Percentiles rank a stretch among this genome's conserved stretches.
Conservation (phyloP, 1,140 invertebrate genomes). For the Bombus sylvicola region DNA sequence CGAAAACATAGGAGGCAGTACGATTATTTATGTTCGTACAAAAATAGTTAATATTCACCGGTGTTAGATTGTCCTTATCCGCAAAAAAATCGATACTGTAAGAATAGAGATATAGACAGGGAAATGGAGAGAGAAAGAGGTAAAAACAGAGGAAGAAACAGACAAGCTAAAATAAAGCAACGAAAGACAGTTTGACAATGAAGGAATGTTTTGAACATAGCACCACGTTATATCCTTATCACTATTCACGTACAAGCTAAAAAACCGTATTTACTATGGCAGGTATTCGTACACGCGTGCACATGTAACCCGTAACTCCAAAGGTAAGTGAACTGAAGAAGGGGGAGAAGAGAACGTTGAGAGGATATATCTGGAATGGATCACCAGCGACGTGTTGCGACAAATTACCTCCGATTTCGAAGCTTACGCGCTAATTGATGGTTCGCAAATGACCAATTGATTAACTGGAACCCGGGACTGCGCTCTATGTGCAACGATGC, state of each 20-base stretch:
- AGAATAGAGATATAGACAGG: neutral
- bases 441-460: constrained; percentile 46
- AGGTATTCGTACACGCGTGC: constrained; percentile 43
- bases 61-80: neutral
- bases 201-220: constrained; percentile 48
- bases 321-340: constrained; percentile 6
- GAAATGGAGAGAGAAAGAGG: neutral
- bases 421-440: constrained; percentile 44
- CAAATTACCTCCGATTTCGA: constrained; percentile 44
- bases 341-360: neutral
- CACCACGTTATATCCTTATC: constrained; percentile 49
- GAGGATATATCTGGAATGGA: neutral
- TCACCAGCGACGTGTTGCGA: constrained; percentile 3
- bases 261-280: constrained; percentile 54
- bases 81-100: constrained; percentile 6
- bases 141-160: neutral
- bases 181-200: neutral
- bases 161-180: neutral
- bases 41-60: constrained; percentile 10
- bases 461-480: constrained; percentile 41
- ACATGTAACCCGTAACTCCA: constrained; percentile 7
- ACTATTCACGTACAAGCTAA: constrained; percentile 55
- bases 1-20: neutral
- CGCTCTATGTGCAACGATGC: constrained; percentile 28
- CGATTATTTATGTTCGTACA: constrained; percentile 15